A percentile compares a stretch with the other conserved stretches of the same genome.
These are phyloP conservation scores for Ecliptopera silaceata DNA, from an alignment of 2,888 invertebrate genomes.

Conservation along the genomic window DNA sequence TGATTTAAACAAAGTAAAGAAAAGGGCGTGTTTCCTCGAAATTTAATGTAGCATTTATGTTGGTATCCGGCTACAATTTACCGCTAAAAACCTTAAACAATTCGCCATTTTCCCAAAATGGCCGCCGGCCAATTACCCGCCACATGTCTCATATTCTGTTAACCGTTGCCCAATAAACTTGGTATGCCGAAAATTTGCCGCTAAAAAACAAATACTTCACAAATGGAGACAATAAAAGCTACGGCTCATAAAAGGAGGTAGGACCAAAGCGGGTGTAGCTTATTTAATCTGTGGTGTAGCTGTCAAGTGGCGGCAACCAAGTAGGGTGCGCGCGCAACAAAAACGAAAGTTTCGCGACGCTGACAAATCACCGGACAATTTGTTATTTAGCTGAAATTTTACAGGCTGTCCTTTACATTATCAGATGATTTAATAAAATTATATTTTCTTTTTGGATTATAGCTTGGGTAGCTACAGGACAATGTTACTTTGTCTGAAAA, in stretches of 20 bases:
- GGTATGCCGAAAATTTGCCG: conserved; percentile 38
- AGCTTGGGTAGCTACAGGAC: too few relatives aligned
- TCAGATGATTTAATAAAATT: not conserved
- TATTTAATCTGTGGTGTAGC: conserved; percentile 41
- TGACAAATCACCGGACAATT: conserved; percentile 80
- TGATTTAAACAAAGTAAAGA: conserved; percentile 1
- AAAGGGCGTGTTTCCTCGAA: not conserved
- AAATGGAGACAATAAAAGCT: conserved; percentile 65
- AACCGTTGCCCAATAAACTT: conserved; percentile 29
- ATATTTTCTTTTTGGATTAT: too few relatives aligned
- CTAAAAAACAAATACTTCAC: conserved; percentile 48
- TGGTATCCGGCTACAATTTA: conserved; percentile 21
- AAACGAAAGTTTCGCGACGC: conserved; percentile 64
- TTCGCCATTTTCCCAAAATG: conserved; percentile 20
- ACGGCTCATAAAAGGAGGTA: conserved; percentile 56
- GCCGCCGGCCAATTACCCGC: conserved; percentile 19
- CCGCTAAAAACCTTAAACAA: conserved; percentile 17
- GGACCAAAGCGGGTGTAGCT: conserved; percentile 52
- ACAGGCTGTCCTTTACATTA: conserved; percentile 41
- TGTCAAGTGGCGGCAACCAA: conserved; percentile 63
- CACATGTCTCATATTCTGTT: conserved; percentile 27
- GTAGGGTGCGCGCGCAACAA: conserved; percentile 67
- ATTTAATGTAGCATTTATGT: conserved; percentile 3
- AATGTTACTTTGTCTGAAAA: too few relatives aligned
- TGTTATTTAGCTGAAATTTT: conserved; percentile 58